phyloP scores from a whole-genome alignment of 2,797 vertebrate species.

The Pogonophryne albipinna region DNA sequence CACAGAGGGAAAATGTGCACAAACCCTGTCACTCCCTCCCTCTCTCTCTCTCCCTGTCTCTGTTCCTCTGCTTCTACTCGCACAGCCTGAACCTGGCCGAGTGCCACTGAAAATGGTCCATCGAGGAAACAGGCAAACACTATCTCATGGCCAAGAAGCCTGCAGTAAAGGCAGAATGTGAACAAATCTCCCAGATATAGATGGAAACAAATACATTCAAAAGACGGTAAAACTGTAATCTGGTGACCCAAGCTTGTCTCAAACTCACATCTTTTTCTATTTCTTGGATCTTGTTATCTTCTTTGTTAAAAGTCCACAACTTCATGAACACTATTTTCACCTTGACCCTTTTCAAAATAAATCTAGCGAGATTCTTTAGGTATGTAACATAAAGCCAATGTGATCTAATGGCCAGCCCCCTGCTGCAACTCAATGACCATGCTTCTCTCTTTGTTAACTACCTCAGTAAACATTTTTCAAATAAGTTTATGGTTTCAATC shows the following conservation, averaged over 20 bases:
- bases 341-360: constrained; percentile 6
- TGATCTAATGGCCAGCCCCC: too few species aligned
- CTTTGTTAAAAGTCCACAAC: neutral
- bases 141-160: constrained; percentile 31
- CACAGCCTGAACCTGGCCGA: constrained; percentile 51
- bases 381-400: too few species aligned
- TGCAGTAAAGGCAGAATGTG: constrained; percentile 28
- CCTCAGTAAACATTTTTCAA: too few species aligned
- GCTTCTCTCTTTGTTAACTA: too few species aligned
- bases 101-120: constrained; percentile 55
- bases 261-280: too few species aligned
- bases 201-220: constrained; percentile 25
- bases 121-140: constrained; percentile 52
- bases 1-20: constrained; percentile 53
- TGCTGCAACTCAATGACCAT: too few species aligned
- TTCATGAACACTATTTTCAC: constrained; percentile 3
- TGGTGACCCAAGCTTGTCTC: neutral
- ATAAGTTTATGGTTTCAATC: too few species aligned
- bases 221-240: constrained; percentile 12
- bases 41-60: constrained; percentile 1
- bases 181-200: constrained; percentile 37
- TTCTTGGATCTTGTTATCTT: neutral
- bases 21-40: constrained; percentile 27
- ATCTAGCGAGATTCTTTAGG: too few species aligned
- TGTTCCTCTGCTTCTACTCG: constrained; percentile 38